Evolutionary conservation across 2,888 invertebrate genomes (phyloP).

Genomic region (Eledona agricola): DNA sequence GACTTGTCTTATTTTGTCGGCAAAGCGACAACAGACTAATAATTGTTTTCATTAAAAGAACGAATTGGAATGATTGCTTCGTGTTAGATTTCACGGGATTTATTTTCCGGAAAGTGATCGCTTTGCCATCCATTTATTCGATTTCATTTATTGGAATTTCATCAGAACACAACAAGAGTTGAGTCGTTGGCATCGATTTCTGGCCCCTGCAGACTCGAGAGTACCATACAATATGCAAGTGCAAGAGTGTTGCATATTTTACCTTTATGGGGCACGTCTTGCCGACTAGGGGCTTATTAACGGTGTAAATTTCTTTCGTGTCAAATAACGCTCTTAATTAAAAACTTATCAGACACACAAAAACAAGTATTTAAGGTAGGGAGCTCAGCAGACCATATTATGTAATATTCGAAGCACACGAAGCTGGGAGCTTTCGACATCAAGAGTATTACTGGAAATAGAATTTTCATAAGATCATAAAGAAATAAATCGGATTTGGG

Average conservation of each 20-base stretch:
- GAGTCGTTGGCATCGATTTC: conserved; percentile 12
- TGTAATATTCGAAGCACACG: too few relatives aligned
- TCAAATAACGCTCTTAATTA: conserved; percentile 32
- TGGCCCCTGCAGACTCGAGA: conserved; percentile 12
- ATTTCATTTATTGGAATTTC: conserved; percentile 33
- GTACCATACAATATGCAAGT: conserved; percentile 17
- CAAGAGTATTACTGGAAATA: too few relatives aligned
- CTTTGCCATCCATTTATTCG: conserved; percentile 31
- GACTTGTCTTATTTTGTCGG: conserved; percentile 5
- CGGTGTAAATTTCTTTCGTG: conserved; percentile 27
- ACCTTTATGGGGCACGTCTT: conserved; percentile 21
- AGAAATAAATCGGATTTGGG: too few relatives aligned
- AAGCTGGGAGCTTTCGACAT: too few relatives aligned
- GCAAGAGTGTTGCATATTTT: conserved; percentile 26
- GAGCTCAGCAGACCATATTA: neutral
- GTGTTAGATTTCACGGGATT: conserved; percentile 31
- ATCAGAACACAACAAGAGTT: conserved; percentile 28
- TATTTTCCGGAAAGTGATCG: conserved; percentile 29
- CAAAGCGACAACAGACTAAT: conserved; percentile 8
- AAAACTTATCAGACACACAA: conserved; percentile 21
- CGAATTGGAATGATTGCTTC: conserved; percentile 19
- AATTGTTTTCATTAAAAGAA: conserved; percentile 22
- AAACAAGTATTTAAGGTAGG: conserved; percentile 1
- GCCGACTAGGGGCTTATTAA: conserved; percentile 32
- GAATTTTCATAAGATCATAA: too few relatives aligned